phyloP scores from a whole-genome alignment of 2,888 invertebrate species.

The Megaustenia siamemsis region DNA sequence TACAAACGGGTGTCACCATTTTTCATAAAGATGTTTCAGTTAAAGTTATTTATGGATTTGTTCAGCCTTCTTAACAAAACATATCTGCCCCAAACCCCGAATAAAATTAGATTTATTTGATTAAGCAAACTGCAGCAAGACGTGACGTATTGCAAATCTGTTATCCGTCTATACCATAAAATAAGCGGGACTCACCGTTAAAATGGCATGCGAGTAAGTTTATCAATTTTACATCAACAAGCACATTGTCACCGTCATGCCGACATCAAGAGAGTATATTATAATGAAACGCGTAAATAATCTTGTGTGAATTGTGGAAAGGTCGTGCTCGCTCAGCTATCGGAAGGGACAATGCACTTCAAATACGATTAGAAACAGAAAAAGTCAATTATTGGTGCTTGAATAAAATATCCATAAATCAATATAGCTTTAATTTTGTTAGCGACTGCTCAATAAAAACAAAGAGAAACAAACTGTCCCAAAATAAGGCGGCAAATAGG shows the following conservation, averaged over 20 bases:
- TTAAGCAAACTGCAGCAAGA: not conserved
- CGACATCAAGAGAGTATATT: not conserved
- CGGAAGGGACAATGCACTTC: not conserved
- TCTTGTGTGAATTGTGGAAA: not conserved
- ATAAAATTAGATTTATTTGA: conserved; percentile 6
- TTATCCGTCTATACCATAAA: not conserved
- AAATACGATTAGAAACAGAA: not conserved
- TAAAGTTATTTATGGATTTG: not conserved
- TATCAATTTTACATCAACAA: not conserved
- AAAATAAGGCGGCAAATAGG: not conserved
- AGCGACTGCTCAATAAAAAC: too few species aligned
- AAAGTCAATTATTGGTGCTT: not conserved
- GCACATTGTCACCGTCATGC: not conserved
- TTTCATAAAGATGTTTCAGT: not conserved
- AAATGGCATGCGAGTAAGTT: conserved; percentile 16
- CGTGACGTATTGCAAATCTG: not conserved
- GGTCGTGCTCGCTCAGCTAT: not conserved
- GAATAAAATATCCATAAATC: conserved; percentile 14
- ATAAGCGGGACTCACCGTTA: not conserved
- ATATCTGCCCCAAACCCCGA: not conserved
- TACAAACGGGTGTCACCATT: not conserved
- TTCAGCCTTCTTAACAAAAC: not conserved
- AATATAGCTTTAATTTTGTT: not conserved
- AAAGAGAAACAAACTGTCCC: not conserved
- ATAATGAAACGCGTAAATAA: conserved; percentile 4